Conservation (phyloP, 1,140 invertebrate genomes). For the Brevipalpus yothersi region DNA sequence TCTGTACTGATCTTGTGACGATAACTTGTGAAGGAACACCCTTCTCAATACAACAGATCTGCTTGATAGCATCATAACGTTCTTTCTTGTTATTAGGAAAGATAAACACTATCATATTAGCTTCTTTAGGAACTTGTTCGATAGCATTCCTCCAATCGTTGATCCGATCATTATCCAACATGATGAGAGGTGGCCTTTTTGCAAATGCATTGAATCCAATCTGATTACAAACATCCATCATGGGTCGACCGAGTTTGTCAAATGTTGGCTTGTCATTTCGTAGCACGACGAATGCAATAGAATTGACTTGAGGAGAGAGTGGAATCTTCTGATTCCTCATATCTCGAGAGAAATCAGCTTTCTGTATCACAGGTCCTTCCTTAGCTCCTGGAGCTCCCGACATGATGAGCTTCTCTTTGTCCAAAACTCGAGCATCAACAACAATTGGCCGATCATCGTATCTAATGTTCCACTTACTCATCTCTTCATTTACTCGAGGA, state of each 20-base stretch:
- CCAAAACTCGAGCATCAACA: constrained; percentile 20
- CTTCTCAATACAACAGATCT: constrained; percentile 46
- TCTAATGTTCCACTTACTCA: constrained; percentile 22
- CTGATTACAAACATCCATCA: constrained; percentile 15
- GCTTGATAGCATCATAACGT: constrained; percentile 41
- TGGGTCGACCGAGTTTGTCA: constrained; percentile 16
- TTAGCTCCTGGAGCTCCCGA: constrained; percentile 16
- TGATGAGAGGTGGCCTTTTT: constrained; percentile 10
- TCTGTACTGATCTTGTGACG: constrained; percentile 21
- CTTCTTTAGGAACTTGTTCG: not conserved
- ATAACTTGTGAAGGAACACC: constrained; percentile 38
- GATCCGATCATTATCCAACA: not conserved
- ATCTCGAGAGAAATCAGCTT: too few species aligned
- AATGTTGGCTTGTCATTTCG: constrained; percentile 24
- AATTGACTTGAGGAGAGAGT: too few species aligned
- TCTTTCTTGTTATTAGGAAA: constrained; percentile 41
- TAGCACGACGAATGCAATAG: constrained; percentile 16
- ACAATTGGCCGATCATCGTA: constrained; percentile 18
- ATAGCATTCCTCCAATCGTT: not conserved
- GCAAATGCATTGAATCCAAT: too few species aligned
- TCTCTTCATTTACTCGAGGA: constrained; percentile 18
- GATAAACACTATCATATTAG: constrained; percentile 29
- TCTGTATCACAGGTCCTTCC: too few species aligned
- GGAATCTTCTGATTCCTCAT: too few species aligned
- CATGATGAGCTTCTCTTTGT: constrained; percentile 17